Conservation (phyloP, 2,113 vertebrate genomes). For the Nothocercus julius region DNA sequence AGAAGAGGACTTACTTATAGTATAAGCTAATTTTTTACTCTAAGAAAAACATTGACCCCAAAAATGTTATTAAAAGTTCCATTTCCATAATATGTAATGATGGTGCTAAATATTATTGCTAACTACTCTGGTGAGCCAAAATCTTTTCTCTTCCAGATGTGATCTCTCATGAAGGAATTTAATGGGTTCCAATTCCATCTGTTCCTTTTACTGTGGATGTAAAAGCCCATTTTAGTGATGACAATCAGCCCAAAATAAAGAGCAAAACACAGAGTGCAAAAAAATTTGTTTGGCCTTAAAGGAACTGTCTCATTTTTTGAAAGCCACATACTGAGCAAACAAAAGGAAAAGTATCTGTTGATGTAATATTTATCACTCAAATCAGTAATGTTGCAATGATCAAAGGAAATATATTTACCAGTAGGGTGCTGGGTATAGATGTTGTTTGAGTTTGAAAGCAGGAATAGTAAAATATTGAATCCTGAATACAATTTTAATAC, state of each 20-base stretch:
- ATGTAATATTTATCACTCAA: conserved; percentile 65
- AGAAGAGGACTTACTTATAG: background rate
- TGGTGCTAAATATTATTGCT: background rate
- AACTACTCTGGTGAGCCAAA: background rate
- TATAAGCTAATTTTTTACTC: background rate
- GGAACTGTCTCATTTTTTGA: conserved; percentile 11
- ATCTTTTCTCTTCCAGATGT: background rate
- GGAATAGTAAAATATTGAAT: conserved; percentile 37
- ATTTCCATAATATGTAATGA: background rate
- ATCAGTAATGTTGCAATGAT: conserved; percentile 47
- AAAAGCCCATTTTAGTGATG: background rate
- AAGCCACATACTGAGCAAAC: conserved; percentile 46
- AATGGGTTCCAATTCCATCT: background rate
- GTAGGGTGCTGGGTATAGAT: conserved; percentile 4
- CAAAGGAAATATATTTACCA: conserved; percentile 69
- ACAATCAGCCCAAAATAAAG: background rate
- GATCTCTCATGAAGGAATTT: background rate
- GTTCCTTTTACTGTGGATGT: background rate
- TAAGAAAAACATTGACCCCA: background rate
- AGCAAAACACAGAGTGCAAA: background rate
- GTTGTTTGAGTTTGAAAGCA: conserved; percentile 28
- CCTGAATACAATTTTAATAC: conserved; percentile 60
- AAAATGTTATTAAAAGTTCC: background rate
- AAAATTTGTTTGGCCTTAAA: conserved; percentile 20
- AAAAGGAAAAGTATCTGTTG: conserved; percentile 50